Evolutionary conservation across 2,113 vertebrate species (phyloP).

Genomic region (Oryzias celebensis): DNA sequence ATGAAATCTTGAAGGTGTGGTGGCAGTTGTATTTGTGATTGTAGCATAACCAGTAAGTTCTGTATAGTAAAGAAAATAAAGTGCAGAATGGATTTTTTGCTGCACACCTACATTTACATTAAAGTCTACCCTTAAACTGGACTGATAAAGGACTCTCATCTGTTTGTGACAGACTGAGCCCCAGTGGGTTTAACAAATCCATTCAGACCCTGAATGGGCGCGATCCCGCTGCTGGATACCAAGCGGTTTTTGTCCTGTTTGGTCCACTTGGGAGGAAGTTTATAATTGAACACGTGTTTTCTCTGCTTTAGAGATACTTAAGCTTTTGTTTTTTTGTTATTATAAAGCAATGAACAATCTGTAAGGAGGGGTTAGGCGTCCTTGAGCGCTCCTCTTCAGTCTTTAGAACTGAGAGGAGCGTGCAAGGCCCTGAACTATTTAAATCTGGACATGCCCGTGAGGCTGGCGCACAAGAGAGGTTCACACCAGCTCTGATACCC

Average conservation of each 20-base stretch:
- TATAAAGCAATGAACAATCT: slow-evolving; percentile 63
- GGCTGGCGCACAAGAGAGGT: slow-evolving; percentile 32
- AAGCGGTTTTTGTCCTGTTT: slow-evolving; percentile 32
- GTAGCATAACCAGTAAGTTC: too few relatives aligned
- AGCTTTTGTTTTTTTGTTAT: slow-evolving; percentile 59
- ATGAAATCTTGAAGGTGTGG: too few relatives aligned
- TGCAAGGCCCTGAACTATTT: slow-evolving; percentile 69
- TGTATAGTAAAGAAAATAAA: too few relatives aligned
- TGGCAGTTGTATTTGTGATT: too few relatives aligned
- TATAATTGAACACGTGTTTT: slow-evolving; percentile 76
- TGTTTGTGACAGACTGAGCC: slow-evolving; percentile 71
- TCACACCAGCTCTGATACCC: neutral
- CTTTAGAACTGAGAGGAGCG: slow-evolving; percentile 60
- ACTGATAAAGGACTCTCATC: slow-evolving; percentile 38
- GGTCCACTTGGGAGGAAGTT: slow-evolving; percentile 66
- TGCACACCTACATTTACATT: neutral
- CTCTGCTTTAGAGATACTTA: slow-evolving; percentile 57
- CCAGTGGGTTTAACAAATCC: slow-evolving; percentile 43
- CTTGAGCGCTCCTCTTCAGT: slow-evolving; percentile 70
- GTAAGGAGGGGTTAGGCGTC: slow-evolving; percentile 61
- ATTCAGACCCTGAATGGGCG: slow-evolving; percentile 55
- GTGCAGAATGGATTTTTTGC: too few relatives aligned
- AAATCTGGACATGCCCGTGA: slow-evolving; percentile 53
- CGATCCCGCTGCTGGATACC: slow-evolving; percentile 24
- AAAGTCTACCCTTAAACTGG: slow-evolving; percentile 10